Evolutionary conservation across 2,797 vertebrate genomes (phyloP).

Genomic region (Xenentodon cancila): DNA sequence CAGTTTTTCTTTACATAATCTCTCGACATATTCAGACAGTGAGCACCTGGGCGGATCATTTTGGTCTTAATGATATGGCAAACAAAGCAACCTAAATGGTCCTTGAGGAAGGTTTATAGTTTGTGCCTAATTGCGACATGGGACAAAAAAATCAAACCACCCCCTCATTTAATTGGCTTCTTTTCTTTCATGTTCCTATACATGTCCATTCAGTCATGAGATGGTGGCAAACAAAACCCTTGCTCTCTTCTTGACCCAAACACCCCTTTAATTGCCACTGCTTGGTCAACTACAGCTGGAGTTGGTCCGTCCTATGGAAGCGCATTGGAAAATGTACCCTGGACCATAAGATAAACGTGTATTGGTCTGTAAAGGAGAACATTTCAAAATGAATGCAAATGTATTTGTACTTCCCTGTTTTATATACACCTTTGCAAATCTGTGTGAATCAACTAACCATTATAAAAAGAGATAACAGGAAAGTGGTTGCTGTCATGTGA

Average conservation of each 20-base stretch:
- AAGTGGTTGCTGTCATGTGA: constrained; percentile 18
- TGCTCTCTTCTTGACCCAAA: constrained; percentile 80
- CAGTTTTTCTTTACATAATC: constrained; percentile 69
- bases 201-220: constrained; percentile 78
- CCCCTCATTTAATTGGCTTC: constrained; percentile 80
- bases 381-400: constrained; percentile 2
- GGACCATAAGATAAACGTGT: constrained; percentile 40
- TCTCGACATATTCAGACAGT: constrained; percentile 63
- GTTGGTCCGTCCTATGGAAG: constrained; percentile 47
- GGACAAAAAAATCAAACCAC: constrained; percentile 79
- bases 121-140: constrained; percentile 78
- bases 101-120: constrained; percentile 76
- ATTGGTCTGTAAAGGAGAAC: constrained; percentile 1
- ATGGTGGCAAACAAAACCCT: constrained; percentile 82
- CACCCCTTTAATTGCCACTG: constrained; percentile 77
- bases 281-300: constrained; percentile 69
- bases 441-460: not conserved
- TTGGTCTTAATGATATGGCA: constrained; percentile 81
- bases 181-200: constrained; percentile 80
- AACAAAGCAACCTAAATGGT: constrained; percentile 79
- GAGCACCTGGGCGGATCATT: constrained; percentile 78
- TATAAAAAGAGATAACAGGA: constrained; percentile 16
- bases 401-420: constrained; percentile 21
- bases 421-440: constrained; percentile 2
- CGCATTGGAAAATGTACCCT: constrained; percentile 25